These are phyloP conservation scores for Omphaloscelis lunosa DNA, from an alignment of 2,888 invertebrate genomes.

Conservation along the genomic window DNA sequence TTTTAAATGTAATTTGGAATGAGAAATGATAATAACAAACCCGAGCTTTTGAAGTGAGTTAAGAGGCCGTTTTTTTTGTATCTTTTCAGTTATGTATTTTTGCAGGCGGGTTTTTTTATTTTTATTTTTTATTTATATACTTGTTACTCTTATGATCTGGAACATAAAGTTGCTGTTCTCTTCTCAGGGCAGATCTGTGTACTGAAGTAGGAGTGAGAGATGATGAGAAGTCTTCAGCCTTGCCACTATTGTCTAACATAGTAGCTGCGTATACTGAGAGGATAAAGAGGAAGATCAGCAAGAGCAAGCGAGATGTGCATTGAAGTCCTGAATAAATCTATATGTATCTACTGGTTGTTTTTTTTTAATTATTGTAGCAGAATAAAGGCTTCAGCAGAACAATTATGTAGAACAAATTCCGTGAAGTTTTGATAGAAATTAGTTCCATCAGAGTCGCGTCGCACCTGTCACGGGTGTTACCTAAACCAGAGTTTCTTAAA, in stretches of 20 bases:
- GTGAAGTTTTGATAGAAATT: too few species aligned
- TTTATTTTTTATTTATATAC: too few species aligned
- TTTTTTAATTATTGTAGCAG: neutral
- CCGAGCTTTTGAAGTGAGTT: too few species aligned
- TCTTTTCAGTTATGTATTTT: too few species aligned
- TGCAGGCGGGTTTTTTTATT: too few species aligned
- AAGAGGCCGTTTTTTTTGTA: too few species aligned
- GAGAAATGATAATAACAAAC: too few species aligned
- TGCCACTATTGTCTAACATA: constrained; percentile 89
- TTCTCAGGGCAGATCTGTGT: constrained; percentile 77
- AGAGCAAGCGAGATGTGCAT: constrained; percentile 73
- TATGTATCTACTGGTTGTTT: neutral
- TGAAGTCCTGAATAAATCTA: constrained; percentile 35
- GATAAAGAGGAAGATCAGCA: constrained; percentile 84
- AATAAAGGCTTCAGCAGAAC: neutral
- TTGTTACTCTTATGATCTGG: neutral
- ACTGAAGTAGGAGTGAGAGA: constrained; percentile 88
- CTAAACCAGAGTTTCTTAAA: neutral
- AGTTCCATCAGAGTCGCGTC: too few species aligned
- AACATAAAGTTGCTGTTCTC: neutral
- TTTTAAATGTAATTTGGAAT: too few species aligned
- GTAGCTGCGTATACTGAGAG: constrained; percentile 89
- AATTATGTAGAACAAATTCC: too few species aligned
- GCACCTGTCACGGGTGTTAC: too few species aligned
- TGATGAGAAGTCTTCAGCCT: constrained; percentile 86